Evolutionary conservation across 2,113 vertebrate species (phyloP).

Genomic region (Bubalus kerabau): DNA sequence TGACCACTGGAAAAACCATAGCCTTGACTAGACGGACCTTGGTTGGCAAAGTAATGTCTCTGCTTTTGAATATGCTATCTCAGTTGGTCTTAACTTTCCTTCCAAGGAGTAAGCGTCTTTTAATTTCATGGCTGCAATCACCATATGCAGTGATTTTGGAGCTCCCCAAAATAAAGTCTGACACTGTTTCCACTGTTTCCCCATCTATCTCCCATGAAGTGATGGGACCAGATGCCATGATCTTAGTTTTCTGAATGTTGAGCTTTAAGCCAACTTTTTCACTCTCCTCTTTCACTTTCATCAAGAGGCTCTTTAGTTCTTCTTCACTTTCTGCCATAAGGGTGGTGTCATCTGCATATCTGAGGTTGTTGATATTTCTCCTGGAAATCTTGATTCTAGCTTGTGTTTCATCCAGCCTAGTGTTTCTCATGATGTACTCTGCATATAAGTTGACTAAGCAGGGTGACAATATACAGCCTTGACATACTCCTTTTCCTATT

Average conservation of each 20-base stretch:
- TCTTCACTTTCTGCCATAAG: background rate
- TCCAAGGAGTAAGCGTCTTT: rapidly evolving
- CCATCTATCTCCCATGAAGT: background rate
- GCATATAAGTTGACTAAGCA: background rate
- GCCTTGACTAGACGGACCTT: rapidly evolving
- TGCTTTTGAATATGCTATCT: background rate
- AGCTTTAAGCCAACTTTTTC: background rate
- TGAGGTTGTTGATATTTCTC: background rate
- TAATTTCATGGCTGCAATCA: background rate
- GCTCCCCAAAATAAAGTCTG: rapidly evolving
- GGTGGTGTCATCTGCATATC: background rate
- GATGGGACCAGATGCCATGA: background rate
- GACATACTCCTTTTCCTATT: background rate
- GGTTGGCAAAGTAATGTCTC: background rate
- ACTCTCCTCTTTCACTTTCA: background rate
- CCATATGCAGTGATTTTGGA: background rate
- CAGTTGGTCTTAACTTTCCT: background rate
- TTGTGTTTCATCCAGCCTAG: background rate
- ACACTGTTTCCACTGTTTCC: background rate
- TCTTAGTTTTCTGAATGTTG: background rate
- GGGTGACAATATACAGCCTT: background rate
- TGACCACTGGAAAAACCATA: background rate
- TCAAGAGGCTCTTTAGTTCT: background rate
- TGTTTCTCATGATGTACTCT: rapidly evolving
- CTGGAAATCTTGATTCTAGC: rapidly evolving